Conservation (phyloP, 2,888 invertebrate species). For the Drosophila picticornis region DNA sequence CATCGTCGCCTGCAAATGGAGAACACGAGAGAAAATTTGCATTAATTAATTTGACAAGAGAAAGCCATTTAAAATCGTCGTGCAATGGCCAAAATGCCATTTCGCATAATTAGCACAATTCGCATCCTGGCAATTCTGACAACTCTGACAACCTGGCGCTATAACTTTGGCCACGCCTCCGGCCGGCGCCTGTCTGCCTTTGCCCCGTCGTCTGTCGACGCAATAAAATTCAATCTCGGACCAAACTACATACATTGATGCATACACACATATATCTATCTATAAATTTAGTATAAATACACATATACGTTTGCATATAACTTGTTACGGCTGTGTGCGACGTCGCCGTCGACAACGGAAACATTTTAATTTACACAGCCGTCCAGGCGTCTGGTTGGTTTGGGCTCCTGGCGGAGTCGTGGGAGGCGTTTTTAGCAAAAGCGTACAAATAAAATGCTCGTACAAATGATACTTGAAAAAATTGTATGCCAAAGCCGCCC, state of each 20-base stretch:
- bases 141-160: slow-evolving; percentile 63
- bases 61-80: slow-evolving; percentile 58
- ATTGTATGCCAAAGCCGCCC: slow-evolving; percentile 55
- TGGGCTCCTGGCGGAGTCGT: slow-evolving; percentile 24
- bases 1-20: slow-evolving; percentile 51
- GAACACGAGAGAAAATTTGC: slow-evolving; percentile 25
- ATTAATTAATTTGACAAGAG: slow-evolving; percentile 63
- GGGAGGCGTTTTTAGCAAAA: slow-evolving; percentile 37
- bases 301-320: slow-evolving; percentile 3
- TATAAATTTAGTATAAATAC: background rate
- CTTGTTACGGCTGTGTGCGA: slow-evolving; percentile 22
- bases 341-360: slow-evolving; percentile 61
- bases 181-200: slow-evolving; percentile 23
- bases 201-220: slow-evolving; percentile 23
- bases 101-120: slow-evolving; percentile 72
- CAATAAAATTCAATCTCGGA: slow-evolving; percentile 72
- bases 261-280: background rate
- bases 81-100: slow-evolving; percentile 57
- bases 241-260: slow-evolving; percentile 33
- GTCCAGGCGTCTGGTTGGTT: slow-evolving; percentile 33
- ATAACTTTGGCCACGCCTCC: slow-evolving; percentile 13
- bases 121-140: slow-evolving; percentile 68
- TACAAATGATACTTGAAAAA: slow-evolving; percentile 70
- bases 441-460: slow-evolving; percentile 60
- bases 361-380: slow-evolving; percentile 76